Conservation (phyloP, 2,888 invertebrate species). For the Spatulosminthurus flaviceps region DNA sequence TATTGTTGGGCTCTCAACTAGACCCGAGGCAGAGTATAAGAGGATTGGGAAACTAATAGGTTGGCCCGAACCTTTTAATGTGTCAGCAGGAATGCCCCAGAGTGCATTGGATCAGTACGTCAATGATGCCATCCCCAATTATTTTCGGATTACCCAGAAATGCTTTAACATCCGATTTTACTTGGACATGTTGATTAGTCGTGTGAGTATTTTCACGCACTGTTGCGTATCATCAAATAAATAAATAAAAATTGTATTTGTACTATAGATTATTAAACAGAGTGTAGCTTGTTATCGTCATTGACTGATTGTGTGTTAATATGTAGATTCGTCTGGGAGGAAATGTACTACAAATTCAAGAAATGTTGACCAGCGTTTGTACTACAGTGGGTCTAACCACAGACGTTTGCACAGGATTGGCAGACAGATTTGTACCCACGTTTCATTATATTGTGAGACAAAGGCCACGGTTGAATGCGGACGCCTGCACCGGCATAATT, state of each 20-base stretch:
- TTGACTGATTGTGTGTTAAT: too few species aligned
- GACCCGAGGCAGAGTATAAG: too few species aligned
- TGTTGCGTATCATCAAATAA: not conserved
- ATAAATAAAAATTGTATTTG: too few species aligned
- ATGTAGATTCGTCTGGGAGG: slow-evolving; percentile 28
- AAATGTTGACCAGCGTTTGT: slow-evolving; percentile 1
- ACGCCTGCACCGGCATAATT: slow-evolving; percentile 71
- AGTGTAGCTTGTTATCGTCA: too few species aligned
- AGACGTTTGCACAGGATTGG: slow-evolving; percentile 57
- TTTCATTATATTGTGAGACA: slow-evolving; percentile 72
- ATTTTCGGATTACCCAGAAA: slow-evolving; percentile 1
- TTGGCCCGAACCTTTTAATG: too few species aligned
- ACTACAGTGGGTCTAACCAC: not conserved
- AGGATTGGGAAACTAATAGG: too few species aligned
- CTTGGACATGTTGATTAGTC: not conserved
- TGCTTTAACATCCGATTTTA: slow-evolving; percentile 28
- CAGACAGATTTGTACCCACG: slow-evolving; percentile 53
- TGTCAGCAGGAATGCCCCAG: too few species aligned
- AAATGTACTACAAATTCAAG: slow-evolving; percentile 6
- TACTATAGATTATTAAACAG: too few species aligned
- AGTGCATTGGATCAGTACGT: not conserved
- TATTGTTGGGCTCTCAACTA: too few species aligned
- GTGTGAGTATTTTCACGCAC: slow-evolving; percentile 5
- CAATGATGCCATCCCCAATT: slow-evolving; percentile 31
- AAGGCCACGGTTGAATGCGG: slow-evolving; percentile 69